These are phyloP conservation scores for Yoshiicerus persimilis DNA, from an alignment of 1,140 invertebrate species.

Conservation along the genomic window DNA sequence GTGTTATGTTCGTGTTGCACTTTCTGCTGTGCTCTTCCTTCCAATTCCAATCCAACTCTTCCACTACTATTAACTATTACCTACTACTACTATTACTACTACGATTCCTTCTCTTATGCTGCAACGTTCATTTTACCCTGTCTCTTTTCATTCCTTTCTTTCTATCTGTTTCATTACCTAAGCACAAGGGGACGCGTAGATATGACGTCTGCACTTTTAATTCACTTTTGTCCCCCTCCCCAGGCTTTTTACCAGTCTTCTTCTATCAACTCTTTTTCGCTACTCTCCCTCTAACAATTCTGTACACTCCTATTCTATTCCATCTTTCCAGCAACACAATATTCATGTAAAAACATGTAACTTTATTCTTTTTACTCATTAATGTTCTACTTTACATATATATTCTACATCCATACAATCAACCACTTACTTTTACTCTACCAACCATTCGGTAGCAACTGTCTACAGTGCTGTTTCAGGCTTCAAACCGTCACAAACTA, in stretches of 20 bases:
- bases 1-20: too few species aligned
- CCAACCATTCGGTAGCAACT: background rate
- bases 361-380: background rate
- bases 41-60: background rate
- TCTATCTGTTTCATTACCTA: background rate
- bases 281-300: background rate
- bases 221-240: background rate
- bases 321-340: background rate
- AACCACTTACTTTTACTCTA: background rate
- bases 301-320: too few species aligned
- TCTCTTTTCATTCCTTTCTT: background rate
- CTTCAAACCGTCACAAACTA: too few species aligned
- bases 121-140: background rate
- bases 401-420: background rate
- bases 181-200: background rate
- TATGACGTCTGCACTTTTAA: background rate
- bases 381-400: background rate
- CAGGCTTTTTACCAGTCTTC: background rate
- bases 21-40: too few species aligned
- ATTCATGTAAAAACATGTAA: background rate
- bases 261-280: background rate
- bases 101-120: background rate
- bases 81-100: background rate
- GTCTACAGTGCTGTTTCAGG: background rate
- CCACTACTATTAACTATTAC: background rate